A percentile compares a stretch with the other conserved stretches of the same genome.
Conservation (phyloP, 2,888 invertebrate species). For the Leucophenga maculata region DNA sequence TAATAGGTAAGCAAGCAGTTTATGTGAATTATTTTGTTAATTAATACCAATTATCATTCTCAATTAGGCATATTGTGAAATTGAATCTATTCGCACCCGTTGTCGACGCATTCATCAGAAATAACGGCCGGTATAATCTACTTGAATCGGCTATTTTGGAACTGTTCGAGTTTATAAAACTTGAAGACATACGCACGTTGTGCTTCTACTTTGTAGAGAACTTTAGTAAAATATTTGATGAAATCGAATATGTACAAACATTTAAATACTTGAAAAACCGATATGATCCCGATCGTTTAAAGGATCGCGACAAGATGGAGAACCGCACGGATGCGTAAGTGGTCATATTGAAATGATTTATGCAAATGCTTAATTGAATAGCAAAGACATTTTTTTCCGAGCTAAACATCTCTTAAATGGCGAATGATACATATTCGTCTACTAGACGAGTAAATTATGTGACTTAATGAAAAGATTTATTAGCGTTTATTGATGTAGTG, state of each 20-base stretch:
- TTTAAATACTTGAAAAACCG: conserved; percentile 92
- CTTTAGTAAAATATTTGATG: conserved; percentile 94
- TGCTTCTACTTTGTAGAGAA: conserved; percentile 96
- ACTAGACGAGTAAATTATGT: too few relatives aligned
- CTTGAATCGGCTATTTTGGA: conserved; percentile 99
- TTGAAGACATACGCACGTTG: conserved; percentile 91
- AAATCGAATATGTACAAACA: conserved; percentile 97
- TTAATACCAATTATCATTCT: background rate
- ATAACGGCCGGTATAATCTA: conserved; percentile 98
- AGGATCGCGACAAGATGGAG: conserved; percentile 84
- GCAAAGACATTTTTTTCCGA: background rate
- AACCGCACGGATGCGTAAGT: conserved; percentile 77
- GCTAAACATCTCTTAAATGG: too few relatives aligned
- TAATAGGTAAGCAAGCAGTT: conserved; percentile 75
- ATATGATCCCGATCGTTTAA: conserved; percentile 92
- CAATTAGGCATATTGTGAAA: conserved; percentile 87
- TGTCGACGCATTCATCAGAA: conserved; percentile 94
- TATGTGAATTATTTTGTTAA: too few relatives aligned
- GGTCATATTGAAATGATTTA: background rate
- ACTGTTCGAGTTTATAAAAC: conserved; percentile 98
- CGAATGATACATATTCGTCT: too few relatives aligned
- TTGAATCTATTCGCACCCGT: conserved; percentile 96
- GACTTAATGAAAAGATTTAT: too few relatives aligned
- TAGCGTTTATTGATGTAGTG: too few relatives aligned
- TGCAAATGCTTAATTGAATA: too few relatives aligned